These are phyloP conservation scores for Aleadryas rufinucha DNA, from an alignment of 2,113 vertebrate genomes.

Conservation along the genomic window DNA sequence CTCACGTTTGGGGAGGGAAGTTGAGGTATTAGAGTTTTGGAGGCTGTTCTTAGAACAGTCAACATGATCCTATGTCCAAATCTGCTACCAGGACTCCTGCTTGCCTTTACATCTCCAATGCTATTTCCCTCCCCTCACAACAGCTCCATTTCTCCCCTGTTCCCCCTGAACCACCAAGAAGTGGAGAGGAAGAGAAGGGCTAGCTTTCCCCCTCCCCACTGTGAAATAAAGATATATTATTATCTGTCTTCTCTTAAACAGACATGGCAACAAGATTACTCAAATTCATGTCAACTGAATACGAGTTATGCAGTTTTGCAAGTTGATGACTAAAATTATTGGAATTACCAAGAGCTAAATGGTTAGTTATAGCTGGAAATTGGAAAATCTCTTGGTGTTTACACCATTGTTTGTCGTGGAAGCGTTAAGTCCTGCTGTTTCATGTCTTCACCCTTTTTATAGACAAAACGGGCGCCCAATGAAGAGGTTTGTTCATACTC, in stretches of 20 bases:
- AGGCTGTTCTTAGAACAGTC: neutral
- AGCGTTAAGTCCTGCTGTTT: neutral
- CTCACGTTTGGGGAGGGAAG: neutral
- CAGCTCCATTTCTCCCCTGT: neutral
- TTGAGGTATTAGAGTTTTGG: neutral
- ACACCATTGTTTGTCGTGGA: neutral
- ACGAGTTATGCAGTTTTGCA: neutral
- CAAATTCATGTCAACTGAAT: neutral
- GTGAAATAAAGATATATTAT: neutral
- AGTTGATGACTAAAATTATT: slow-evolving; percentile 2
- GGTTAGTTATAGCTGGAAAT: neutral
- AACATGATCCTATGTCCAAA: neutral
- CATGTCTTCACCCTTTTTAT: neutral
- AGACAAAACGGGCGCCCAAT: neutral
- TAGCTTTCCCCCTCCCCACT: neutral
- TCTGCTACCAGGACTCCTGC: neutral
- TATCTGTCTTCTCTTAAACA: neutral
- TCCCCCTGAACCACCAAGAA: neutral
- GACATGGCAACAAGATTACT: neutral
- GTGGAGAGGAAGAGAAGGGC: neutral
- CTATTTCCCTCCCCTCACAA: neutral
- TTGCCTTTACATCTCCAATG: neutral
- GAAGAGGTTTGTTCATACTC: neutral
- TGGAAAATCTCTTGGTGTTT: neutral
- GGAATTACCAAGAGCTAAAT: neutral